Evolutionary conservation across 2,888 invertebrate genomes (phyloP), one percentile per base, ranked within the genome.

Genomic region (Panorpa germanica): DNA sequence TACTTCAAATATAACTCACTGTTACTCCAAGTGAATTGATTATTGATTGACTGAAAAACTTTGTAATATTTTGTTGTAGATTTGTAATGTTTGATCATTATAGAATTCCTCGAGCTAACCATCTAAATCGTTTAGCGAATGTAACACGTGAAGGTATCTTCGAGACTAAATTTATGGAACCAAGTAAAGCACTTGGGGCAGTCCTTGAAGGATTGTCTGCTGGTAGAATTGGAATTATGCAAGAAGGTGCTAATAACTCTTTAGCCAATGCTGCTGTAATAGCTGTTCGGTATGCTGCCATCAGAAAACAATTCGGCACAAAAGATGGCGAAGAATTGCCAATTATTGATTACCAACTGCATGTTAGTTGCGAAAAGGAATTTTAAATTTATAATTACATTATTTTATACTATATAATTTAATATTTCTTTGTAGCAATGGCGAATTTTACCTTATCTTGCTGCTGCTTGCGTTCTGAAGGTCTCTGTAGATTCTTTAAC

Each of bases 341-440:
- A 3, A 71, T 86, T 29, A 56, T 86, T 25, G 83, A 85, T 47
- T 86, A 86, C 53, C 76, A 77, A 42, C 55, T 83, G 38, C 80
- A 81, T 54, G 82, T 82, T 46, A 59, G 64, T 53, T 20, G 23
- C 14, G n/a, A 11, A 30, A 13, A 29, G 29, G n/a, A 30, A 26
- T 18, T 25, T 10, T 18, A 29, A 31, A 34, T 12, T 14, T 31
- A 19, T 10, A 10, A 17, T 6, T 29, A 25, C 5, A 34, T 27
- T 27, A 19, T 31, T 23, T 28, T 18, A 11, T 15, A 13, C 34
- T 5, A 2, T 27, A 14, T 15, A 24, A 20, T 9, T 18, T 10
- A 17, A 22, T 25, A 34, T 26, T 34, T 35, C 28, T 41, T 55
- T 55, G 10, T 57, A 82, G 78, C 80, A 81, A 74, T 80, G 78